Base-by-base conservation (phyloP, 2,888 invertebrate species). In the Amiota mariae region DNA sequence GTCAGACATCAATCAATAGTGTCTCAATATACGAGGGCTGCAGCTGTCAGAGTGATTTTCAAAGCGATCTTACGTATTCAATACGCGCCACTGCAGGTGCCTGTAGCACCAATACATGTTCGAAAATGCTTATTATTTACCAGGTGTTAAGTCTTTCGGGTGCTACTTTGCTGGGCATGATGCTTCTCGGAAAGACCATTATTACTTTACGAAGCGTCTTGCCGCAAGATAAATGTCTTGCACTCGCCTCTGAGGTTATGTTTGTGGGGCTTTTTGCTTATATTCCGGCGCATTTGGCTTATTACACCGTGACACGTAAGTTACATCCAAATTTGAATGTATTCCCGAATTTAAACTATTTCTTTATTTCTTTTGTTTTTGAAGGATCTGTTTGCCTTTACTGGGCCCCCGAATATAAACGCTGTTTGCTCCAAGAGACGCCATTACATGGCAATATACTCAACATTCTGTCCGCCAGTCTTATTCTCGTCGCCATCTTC, bases 211-310 rank as follows among this genome's bases (percentile, higher is more conserved):
- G 93, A 80, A 90, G 91, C 68, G 92, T 93, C 18, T 88, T 91
- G 77, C 90, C 91, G 0, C 92, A 92, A 83, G 94, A 94, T 78
- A 94, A 94, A 84, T 91, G 93, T 0, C 80, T 93, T 64, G 91
- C 93, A 2, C 87, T 94, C 71, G 93, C 92, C 15, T 89, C 93
- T 46, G 91, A 92, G 79, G 87, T 93, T 51, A 91, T 91, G 59
- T 85, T 92, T 49, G 82, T 92, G 1, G 91, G 92, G 0, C 80
- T 93, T 0, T 89, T 93, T 61, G 91, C 92, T 0, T 92, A 92
- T 84, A 85, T 94, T 3, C 93, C 93, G 0, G 93, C 93, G 0
- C 93, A 93, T 78, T 88, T 94, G 54, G 87, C 92, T 20, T 94
- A 94, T 81, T 91, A 93, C 68, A 84, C 89, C 9, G 90, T 94